These are phyloP conservation scores for Drosophila monieri DNA, from an alignment of 2,888 invertebrate genomes.

Conservation along the genomic window DNA sequence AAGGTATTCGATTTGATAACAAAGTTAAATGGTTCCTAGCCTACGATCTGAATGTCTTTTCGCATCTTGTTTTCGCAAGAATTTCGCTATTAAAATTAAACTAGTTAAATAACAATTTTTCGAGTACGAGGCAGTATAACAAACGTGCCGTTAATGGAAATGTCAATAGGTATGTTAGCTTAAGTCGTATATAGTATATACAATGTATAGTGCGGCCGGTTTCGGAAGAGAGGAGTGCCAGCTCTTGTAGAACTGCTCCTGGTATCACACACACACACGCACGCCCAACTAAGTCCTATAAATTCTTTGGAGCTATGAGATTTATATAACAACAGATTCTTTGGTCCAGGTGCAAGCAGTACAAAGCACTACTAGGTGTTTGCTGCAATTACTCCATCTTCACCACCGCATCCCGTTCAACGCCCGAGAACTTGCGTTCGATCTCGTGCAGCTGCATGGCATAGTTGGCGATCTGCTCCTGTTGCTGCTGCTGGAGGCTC, in stretches of 20 bases:
- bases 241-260: slow-evolving; percentile 65
- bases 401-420: slow-evolving; percentile 81
- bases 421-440: slow-evolving; percentile 69
- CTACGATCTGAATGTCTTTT: slow-evolving; percentile 23
- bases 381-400: slow-evolving; percentile 79
- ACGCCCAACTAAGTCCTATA: slow-evolving; percentile 32
- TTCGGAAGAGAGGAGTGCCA: slow-evolving; percentile 2
- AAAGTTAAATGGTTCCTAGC: slow-evolving; percentile 18
- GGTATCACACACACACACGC: slow-evolving; percentile 14
- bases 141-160: slow-evolving; percentile 39
- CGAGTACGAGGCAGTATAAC: slow-evolving; percentile 49
- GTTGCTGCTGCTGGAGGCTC: slow-evolving; percentile 61
- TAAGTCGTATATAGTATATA: slow-evolving; percentile 55
- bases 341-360: slow-evolving; percentile 52
- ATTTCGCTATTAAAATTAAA: slow-evolving; percentile 68
- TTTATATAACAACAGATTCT: slow-evolving; percentile 67
- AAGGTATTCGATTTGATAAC: slow-evolving; percentile 41
- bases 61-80: slow-evolving; percentile 3
- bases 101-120: slow-evolving; percentile 64
- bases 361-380: background rate
- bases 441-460: slow-evolving; percentile 79
- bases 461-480: slow-evolving; percentile 71
- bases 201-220: slow-evolving; percentile 32
- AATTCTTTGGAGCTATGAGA: slow-evolving; percentile 77
- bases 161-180: slow-evolving; percentile 45